Percentiles rank a stretch among this genome's conserved stretches.
Evolutionary conservation across 2,113 vertebrate genomes (phyloP).

Genomic region (Pandion haliaetus): DNA sequence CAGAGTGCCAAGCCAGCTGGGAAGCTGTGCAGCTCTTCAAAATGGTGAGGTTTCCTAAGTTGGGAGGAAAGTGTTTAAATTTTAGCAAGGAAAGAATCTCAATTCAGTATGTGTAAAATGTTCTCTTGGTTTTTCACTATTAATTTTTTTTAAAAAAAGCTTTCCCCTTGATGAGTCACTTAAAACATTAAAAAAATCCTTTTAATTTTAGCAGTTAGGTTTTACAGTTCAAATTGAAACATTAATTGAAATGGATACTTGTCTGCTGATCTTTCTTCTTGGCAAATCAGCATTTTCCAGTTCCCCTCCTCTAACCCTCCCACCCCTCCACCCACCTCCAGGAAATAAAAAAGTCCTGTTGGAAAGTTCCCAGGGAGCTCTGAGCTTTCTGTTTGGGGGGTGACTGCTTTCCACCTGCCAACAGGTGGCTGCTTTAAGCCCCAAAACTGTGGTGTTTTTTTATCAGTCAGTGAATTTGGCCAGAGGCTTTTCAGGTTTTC

Average conservation of each 20-base stretch:
- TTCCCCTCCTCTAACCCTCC: background rate
- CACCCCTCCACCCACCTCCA: background rate
- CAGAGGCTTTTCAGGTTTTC: background rate
- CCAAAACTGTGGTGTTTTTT: fast-evolving
- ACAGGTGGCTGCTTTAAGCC: background rate
- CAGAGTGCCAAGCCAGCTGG: background rate
- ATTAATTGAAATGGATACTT: background rate
- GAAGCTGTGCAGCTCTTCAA: background rate
- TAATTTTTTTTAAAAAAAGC: background rate
- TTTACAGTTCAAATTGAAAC: background rate
- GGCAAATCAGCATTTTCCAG: background rate
- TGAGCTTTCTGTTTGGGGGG: background rate
- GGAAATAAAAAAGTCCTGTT: background rate
- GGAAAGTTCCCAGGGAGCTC: background rate
- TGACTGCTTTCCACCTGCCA: background rate
- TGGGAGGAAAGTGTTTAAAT: background rate
- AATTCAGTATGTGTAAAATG: background rate
- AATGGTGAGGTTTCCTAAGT: background rate
- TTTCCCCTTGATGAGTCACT: background rate
- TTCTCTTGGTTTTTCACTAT: background rate
- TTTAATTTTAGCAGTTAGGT: background rate
- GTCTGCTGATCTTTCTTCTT: background rate
- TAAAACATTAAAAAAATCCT: background rate
- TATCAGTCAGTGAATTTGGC: background rate
- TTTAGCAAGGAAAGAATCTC: background rate